Conservation (phyloP, 1,140 invertebrate genomes). For the Tetramorium parvispinum region DNA sequence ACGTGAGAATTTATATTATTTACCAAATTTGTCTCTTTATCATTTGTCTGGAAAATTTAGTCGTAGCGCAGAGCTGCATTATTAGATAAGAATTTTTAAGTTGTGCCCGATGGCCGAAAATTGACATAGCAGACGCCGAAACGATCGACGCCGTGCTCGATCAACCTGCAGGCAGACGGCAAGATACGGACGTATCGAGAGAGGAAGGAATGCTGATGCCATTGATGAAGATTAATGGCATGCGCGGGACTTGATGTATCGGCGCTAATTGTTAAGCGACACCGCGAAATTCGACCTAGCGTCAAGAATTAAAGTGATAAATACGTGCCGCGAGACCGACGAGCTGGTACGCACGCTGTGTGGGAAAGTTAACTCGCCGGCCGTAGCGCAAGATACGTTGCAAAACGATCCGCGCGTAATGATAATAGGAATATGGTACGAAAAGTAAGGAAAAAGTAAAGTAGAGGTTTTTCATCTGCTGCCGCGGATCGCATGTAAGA, state of each 20-base stretch:
- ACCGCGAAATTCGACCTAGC: slow-evolving; percentile 77
- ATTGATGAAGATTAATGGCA: slow-evolving; percentile 71
- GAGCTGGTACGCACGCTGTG: not conserved
- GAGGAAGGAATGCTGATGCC: slow-evolving; percentile 54
- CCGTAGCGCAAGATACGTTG: not conserved
- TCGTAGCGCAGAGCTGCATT: not conserved
- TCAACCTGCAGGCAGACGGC: slow-evolving; percentile 32
- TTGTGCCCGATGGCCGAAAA: not conserved
- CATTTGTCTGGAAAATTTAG: not conserved
- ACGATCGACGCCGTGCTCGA: slow-evolving; percentile 24
- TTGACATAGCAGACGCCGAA: slow-evolving; percentile 1
- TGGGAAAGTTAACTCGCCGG: slow-evolving; percentile 35
- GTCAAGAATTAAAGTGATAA: slow-evolving; percentile 52
- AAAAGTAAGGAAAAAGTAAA: not conserved
- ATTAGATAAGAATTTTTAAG: slow-evolving; percentile 19
- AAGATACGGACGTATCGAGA: slow-evolving; percentile 49
- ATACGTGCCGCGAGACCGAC: slow-evolving; percentile 25
- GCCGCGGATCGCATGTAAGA: not conserved
- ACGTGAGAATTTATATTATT: not conserved
- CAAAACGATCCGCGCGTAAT: not conserved
- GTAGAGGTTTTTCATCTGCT: not conserved
- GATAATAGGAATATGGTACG: not conserved
- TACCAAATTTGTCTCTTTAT: not conserved
- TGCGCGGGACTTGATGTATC: slow-evolving; percentile 58
- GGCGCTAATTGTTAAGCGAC: slow-evolving; percentile 72